Base-by-base conservation (phyloP, 1,140 invertebrate genomes). In the Phymastichus coffea region DNA sequence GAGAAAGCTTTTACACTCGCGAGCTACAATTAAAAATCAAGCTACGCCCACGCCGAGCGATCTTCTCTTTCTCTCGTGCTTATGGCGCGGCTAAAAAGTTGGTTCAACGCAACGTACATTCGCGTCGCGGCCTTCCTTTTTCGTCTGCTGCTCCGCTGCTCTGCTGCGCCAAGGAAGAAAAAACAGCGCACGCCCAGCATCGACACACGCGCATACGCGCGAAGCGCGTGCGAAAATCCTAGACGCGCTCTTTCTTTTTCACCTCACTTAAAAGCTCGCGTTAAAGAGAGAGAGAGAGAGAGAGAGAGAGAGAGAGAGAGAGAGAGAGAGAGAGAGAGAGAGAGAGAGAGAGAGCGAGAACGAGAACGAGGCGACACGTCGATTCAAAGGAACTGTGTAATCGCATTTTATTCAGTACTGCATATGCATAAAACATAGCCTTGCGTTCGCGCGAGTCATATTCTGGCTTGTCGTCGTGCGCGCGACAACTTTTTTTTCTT, bases 371-470 rank as follows among this genome's bases (percentile, higher is more conserved):
- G n/a, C n/a, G 59, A 64, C 63, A 58, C 62, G 49, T 63, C 60
- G 63, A 69, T 66, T 67, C 68, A 67, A 67, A 70, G 66, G 64
- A 63, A 67, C 66, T 67, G 65, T 66, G 64, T 70, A 70, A 67
- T 66, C 75, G 78, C 66, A 67, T 70, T 70, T 70, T 70, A 70
- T 70, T 70, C 68, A 67, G 66, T 37, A 63, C 63, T n/a, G n/a
- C n/a, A n/a, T 53, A 85, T 82, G 67, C 81, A 84, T 23, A 81
- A 79, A 44, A 85, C 81, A 61, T 83, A 59, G 14, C 71, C 75
- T 41, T 30, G 23, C 19, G 15, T 10, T 20, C 15, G 19, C 20
- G n/a, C n/a, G n/a, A n/a, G n/a, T n/a, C n/a, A n/a, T n/a, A n/a
- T n/a, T n/a, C n/a, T n/a, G n/a, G n/a, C n/a, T n/a, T n/a, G n/a